Evolutionary conservation across 2,797 vertebrate genomes (phyloP).

Genomic region (Pelodytes ibericus): DNA sequence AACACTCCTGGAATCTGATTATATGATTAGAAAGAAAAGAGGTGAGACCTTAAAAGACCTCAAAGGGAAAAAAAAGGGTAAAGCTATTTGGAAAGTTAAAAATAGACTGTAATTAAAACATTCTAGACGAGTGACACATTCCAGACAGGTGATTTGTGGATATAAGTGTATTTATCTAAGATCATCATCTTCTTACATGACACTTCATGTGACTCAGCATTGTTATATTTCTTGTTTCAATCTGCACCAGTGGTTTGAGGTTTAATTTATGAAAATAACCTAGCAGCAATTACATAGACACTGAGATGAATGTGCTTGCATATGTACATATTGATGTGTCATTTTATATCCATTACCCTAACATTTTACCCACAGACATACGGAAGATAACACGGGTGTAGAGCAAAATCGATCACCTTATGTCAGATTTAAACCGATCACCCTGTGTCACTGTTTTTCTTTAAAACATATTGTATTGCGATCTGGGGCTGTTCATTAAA

Average conservation of each 20-base stretch:
- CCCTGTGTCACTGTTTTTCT: too few relatives aligned
- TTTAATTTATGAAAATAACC: slow-evolving; percentile 43
- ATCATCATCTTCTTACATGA: slow-evolving; percentile 41
- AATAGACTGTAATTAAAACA: slow-evolving; percentile 49
- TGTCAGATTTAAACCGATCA: too few relatives aligned
- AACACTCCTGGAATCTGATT: background rate
- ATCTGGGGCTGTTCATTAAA: too few relatives aligned
- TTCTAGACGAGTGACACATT: slow-evolving; percentile 49
- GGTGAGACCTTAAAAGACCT: background rate
- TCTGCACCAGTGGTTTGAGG: slow-evolving; percentile 21
- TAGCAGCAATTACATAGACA: slow-evolving; percentile 14
- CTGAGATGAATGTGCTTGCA: too few relatives aligned
- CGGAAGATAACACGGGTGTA: too few relatives aligned
- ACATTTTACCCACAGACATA: too few relatives aligned
- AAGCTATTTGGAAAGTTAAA: slow-evolving; percentile 20
- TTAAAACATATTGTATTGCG: too few relatives aligned
- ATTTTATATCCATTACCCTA: too few relatives aligned
- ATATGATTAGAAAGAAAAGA: background rate
- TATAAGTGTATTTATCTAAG: slow-evolving; percentile 44
- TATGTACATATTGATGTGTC: too few relatives aligned
- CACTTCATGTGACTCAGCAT: slow-evolving; percentile 43
- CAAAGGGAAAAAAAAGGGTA: slow-evolving; percentile 16
- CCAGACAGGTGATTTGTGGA: slow-evolving; percentile 43
- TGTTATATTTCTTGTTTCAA: slow-evolving; percentile 32
- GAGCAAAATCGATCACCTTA: too few relatives aligned